Evolutionary conservation across 1,140 invertebrate genomes (phyloP).

Genomic region (Hesperophylax magnus): DNA sequence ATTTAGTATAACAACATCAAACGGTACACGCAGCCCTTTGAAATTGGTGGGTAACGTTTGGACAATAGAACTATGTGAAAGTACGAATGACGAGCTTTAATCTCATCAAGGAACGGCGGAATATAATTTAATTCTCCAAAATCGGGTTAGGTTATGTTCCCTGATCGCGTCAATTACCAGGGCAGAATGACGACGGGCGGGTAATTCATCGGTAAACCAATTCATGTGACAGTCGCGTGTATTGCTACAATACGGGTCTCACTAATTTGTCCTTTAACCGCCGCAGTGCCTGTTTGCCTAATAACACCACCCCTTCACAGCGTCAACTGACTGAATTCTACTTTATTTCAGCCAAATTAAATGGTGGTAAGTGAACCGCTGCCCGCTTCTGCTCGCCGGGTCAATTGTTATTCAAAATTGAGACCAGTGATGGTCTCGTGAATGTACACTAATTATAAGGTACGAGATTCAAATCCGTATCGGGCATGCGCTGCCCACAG

Average conservation of each 20-base stretch:
- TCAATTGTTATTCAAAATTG: constrained; percentile 42
- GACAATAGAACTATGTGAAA: neutral
- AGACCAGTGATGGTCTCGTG: constrained; percentile 37
- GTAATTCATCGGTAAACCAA: constrained; percentile 34
- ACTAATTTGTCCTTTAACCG: constrained; percentile 41
- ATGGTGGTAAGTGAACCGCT: constrained; percentile 15
- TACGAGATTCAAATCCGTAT: constrained; percentile 46
- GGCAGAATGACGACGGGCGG: constrained; percentile 4
- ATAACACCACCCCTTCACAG: constrained; percentile 20
- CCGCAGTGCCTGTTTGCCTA: constrained; percentile 27
- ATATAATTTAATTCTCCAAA: constrained; percentile 28
- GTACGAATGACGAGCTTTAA: neutral
- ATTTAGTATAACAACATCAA: constrained; percentile 14
- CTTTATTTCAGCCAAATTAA: constrained; percentile 34
- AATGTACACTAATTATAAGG: constrained; percentile 54
- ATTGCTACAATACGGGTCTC: constrained; percentile 28
- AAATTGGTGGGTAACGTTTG: constrained; percentile 15
- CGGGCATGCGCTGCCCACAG: constrained; percentile 20
- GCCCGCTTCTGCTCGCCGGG: constrained; percentile 36
- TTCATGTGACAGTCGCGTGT: constrained; percentile 33
- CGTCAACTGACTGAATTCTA: constrained; percentile 31
- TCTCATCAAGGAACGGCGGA: constrained; percentile 16
- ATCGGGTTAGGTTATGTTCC: constrained; percentile 11
- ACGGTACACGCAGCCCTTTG: constrained; percentile 10
- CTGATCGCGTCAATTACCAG: constrained; percentile 37